Evolutionary conservation across 2,113 vertebrate species (phyloP).

Genomic region (Atrichornis clamosus): DNA sequence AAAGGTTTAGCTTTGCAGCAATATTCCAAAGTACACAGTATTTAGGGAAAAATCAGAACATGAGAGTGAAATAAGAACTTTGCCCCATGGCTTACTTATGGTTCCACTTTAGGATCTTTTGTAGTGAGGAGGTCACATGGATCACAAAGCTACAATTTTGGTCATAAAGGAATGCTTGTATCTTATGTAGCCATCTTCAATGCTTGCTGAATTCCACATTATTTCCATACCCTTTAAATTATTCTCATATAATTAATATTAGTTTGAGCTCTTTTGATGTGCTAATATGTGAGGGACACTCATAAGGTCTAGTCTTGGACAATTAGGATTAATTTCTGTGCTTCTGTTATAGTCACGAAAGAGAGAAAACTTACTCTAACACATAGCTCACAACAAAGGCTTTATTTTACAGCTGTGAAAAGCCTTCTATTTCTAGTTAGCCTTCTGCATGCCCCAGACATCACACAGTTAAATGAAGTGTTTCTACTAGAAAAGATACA

Average conservation of each 20-base stretch:
- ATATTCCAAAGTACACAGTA: neutral
- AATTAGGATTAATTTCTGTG: neutral
- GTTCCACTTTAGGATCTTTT: neutral
- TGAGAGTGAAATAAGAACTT: neutral
- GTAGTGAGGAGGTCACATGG: neutral
- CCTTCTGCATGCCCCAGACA: neutral
- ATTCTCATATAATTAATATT: neutral
- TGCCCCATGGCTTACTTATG: neutral
- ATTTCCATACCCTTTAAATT: neutral
- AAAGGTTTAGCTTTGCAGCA: neutral
- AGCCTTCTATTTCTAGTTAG: neutral
- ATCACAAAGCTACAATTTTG: neutral
- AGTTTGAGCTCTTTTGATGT: neutral
- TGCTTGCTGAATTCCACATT: neutral
- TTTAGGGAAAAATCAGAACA: neutral
- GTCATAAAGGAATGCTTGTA: neutral
- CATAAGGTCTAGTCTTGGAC: neutral
- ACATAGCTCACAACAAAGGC: neutral
- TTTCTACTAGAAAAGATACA: neutral
- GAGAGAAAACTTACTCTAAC: neutral
- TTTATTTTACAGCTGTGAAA: neutral
- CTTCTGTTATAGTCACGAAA: neutral
- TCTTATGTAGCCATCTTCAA: neutral
- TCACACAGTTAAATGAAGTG: neutral
- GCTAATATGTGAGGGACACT: neutral